Conservation (phyloP, 2,888 invertebrate species). For the Euplexia lucipara region DNA sequence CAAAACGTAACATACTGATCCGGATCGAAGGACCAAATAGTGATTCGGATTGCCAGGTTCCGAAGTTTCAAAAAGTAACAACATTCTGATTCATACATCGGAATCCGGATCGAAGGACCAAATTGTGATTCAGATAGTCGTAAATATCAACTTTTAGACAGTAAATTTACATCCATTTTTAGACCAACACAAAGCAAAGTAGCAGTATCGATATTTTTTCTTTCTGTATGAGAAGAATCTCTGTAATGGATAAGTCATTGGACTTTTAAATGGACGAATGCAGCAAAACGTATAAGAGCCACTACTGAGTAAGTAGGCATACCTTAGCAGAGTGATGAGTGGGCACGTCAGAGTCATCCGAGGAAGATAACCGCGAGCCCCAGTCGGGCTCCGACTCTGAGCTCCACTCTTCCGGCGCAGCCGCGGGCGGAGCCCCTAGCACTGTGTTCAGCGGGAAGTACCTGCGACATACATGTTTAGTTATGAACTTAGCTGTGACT, state of each 20-base stretch:
- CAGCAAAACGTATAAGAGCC: too few relatives aligned
- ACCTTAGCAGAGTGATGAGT: constrained; percentile 83
- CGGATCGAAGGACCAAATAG: too few relatives aligned
- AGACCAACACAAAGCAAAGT: too few relatives aligned
- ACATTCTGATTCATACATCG: background rate
- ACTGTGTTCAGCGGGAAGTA: constrained; percentile 98
- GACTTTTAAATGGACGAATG: too few relatives aligned
- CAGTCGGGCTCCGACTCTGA: constrained; percentile 84
- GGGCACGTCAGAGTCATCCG: constrained; percentile 78
- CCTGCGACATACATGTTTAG: constrained; percentile 79
- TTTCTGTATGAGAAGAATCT: too few relatives aligned
- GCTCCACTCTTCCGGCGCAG: constrained; percentile 75
- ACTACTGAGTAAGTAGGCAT: constrained; percentile 18
- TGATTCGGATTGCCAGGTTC: too few relatives aligned
- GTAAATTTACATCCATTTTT: too few relatives aligned
- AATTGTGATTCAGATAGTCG: background rate
- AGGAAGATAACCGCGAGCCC: constrained; percentile 75
- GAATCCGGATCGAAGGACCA: background rate
- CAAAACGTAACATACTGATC: too few relatives aligned
- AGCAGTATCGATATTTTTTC: too few relatives aligned
- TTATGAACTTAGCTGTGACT: background rate
- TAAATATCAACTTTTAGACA: too few relatives aligned
- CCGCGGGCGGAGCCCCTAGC: constrained; percentile 88
- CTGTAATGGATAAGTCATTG: too few relatives aligned
- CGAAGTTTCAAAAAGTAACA: too few relatives aligned